phyloP scores from a whole-genome alignment of 2,888 invertebrate species.

The Zhuqinia jingwanae region DNA sequence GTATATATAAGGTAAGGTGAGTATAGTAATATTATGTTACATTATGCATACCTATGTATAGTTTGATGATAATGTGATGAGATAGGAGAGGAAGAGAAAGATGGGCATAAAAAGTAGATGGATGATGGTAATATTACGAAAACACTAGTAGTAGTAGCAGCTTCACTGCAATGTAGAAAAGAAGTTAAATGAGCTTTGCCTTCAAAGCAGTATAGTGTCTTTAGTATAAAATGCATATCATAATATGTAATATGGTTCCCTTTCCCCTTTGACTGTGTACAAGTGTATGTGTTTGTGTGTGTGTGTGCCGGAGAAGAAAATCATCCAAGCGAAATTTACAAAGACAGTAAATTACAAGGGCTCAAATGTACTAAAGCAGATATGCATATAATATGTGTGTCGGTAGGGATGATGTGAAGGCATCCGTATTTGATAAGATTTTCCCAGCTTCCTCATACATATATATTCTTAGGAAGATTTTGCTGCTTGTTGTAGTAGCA shows the following conservation, averaged over 20 bases:
- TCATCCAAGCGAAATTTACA: neutral
- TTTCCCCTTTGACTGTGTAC: neutral
- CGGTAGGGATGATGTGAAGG: too few species aligned
- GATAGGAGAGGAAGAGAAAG: neutral
- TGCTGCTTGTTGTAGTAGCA: too few species aligned
- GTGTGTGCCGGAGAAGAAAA: neutral
- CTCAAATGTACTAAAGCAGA: too few species aligned
- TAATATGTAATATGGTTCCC: neutral
- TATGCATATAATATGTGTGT: too few species aligned
- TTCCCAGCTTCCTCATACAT: too few species aligned
- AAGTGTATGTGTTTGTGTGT: neutral
- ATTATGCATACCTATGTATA: too few species aligned
- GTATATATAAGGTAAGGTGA: too few species aligned
- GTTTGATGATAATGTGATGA: neutral
- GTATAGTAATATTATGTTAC: too few species aligned
- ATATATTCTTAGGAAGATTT: too few species aligned
- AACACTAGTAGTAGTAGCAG: neutral
- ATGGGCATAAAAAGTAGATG: neutral
- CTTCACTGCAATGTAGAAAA: neutral
- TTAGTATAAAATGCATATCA: too few species aligned
- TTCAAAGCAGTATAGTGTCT: too few species aligned
- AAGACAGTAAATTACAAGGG: conserved; percentile 2
- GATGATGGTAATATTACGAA: conserved; percentile 13
- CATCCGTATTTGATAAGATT: neutral
- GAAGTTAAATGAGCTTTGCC: neutral